These are phyloP conservation scores for Syngnathus floridae DNA, from an alignment of 2,113 vertebrate genomes.

Conservation along the genomic window DNA sequence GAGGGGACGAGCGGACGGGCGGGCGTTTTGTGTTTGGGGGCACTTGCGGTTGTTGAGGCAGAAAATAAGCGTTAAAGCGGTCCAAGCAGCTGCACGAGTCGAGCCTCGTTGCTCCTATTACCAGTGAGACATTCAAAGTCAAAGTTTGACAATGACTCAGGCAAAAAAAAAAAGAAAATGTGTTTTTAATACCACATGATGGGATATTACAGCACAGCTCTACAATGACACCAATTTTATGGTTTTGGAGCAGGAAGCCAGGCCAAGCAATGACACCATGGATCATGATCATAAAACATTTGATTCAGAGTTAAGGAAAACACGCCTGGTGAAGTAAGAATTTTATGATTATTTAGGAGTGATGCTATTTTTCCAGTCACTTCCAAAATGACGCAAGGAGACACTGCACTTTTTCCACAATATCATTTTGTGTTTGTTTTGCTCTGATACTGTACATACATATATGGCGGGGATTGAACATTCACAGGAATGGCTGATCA, in stretches of 20 bases:
- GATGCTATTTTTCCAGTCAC: conserved; percentile 2
- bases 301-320: neutral
- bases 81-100: neutral
- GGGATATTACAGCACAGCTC: neutral
- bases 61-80: conserved; percentile 4
- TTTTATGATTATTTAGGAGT: neutral
- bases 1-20: neutral
- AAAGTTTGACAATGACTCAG: neutral
- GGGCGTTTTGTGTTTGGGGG: neutral
- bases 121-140: neutral
- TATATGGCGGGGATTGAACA: too few relatives aligned
- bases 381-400: neutral
- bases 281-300: conserved; percentile 8
- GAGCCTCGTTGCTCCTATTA: neutral
- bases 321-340: neutral
- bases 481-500: neutral
- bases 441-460: neutral
- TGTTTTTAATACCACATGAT: conserved; percentile 1
- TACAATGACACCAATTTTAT: neutral
- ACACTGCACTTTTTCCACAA: neutral
- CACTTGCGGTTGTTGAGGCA: neutral
- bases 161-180: neutral
- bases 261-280: conserved; percentile 5
- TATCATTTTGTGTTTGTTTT: neutral
- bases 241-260: neutral